These are phyloP conservation scores for Peromyscus leucopus DNA, from an alignment of 2,113 vertebrate species.

Conservation along the genomic window DNA sequence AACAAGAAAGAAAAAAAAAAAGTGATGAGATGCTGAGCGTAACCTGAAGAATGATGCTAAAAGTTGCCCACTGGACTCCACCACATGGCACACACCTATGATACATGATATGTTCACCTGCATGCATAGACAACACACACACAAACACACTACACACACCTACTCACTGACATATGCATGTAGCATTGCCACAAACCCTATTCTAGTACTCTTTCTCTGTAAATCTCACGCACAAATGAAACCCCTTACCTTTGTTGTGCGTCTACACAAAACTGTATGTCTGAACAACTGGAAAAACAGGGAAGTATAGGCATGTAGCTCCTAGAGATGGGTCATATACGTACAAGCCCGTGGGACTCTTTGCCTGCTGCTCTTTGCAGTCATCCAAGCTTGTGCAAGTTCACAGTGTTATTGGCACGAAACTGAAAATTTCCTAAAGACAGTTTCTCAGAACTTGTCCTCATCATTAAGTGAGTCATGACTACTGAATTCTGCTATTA, in stretches of 20 bases:
- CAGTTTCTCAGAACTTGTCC: background rate
- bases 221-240: background rate
- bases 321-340: too few species aligned
- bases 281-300: background rate
- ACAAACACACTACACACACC: too few species aligned
- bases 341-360: too few species aligned
- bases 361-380: too few species aligned
- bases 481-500: background rate
- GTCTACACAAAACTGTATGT: background rate
- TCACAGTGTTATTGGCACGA: background rate
- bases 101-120: background rate
- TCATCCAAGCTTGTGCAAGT: background rate
- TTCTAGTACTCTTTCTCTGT: background rate
- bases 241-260: background rate
- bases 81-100: too few species aligned
- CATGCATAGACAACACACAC: background rate
- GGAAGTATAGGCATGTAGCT: background rate
- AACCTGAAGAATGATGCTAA: background rate
- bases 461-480: background rate
- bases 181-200: too few species aligned
- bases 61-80: background rate
- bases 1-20: background rate
- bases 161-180: background rate
- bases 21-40: background rate
- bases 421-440: background rate